Evolutionary conservation across 2,797 vertebrate genomes (phyloP).

Genomic region (Betta splendens): DNA sequence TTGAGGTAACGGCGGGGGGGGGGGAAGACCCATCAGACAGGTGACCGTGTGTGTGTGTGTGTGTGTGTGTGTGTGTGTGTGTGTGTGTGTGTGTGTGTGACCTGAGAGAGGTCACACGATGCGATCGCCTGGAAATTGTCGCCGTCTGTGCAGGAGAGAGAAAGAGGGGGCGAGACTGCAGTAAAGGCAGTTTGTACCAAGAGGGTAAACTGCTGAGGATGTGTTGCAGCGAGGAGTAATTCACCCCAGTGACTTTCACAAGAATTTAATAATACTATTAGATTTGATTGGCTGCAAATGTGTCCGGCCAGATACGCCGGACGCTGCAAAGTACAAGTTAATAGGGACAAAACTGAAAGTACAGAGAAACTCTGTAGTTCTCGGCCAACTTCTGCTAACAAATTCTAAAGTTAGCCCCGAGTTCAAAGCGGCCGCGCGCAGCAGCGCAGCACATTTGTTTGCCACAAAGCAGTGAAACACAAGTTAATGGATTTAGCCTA

Average conservation of each 20-base stretch:
- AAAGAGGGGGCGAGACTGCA: neutral
- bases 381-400: conserved; percentile 24
- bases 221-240: conserved; percentile 6
- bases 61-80: conserved; percentile 7
- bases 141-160: neutral
- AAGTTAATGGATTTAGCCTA: conserved; percentile 23
- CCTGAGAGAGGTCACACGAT: conserved; percentile 20
- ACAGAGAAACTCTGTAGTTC: conserved; percentile 30
- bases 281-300: conserved; percentile 26
- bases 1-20: conserved; percentile 30
- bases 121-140: conserved; percentile 35
- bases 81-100: conserved; percentile 15
- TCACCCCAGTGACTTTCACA: conserved; percentile 6
- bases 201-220: neutral
- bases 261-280: conserved; percentile 3
- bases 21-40: conserved; percentile 26
- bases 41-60: conserved; percentile 11
- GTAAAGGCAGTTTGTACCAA: neutral
- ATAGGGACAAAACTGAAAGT: conserved; percentile 8
- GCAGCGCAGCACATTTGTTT: conserved; percentile 10
- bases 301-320: conserved; percentile 11
- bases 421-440: conserved; percentile 21
- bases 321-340: conserved; percentile 10
- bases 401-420: conserved; percentile 33
- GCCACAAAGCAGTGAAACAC: neutral